Evolutionary conservation across 2,113 vertebrate genomes (phyloP).

Genomic region (Balaenoptera acutorostrata): DNA sequence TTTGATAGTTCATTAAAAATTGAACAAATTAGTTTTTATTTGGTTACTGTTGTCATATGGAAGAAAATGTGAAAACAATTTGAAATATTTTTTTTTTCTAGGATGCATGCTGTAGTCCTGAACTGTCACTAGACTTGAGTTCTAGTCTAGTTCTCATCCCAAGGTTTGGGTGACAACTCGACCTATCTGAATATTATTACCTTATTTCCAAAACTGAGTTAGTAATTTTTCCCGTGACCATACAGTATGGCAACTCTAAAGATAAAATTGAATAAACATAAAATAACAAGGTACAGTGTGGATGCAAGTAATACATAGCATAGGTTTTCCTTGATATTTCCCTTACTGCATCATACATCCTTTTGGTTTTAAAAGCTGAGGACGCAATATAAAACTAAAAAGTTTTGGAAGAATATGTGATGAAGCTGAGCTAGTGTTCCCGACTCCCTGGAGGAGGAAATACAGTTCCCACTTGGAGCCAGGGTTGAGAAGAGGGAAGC

Average conservation of each 20-base stretch:
- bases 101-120: not conserved
- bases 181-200: not conserved
- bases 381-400: not conserved
- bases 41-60: not conserved
- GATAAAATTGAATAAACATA: not conserved
- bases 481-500: fast-evolving
- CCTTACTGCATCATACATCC: not conserved
- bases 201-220: not conserved
- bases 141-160: not conserved
- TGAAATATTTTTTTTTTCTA: not conserved
- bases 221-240: not conserved
- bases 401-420: not conserved
- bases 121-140: not conserved
- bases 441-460: not conserved
- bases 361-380: not conserved
- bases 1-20: not conserved
- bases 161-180: not conserved
- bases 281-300: not conserved
- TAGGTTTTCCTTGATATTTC: not conserved
- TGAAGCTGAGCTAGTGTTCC: not conserved
- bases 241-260: not conserved
- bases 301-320: not conserved
- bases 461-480: not conserved
- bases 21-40: not conserved
- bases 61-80: not conserved